Conservation (phyloP, 2,797 vertebrate species). For the Lerista edwardsae region DNA sequence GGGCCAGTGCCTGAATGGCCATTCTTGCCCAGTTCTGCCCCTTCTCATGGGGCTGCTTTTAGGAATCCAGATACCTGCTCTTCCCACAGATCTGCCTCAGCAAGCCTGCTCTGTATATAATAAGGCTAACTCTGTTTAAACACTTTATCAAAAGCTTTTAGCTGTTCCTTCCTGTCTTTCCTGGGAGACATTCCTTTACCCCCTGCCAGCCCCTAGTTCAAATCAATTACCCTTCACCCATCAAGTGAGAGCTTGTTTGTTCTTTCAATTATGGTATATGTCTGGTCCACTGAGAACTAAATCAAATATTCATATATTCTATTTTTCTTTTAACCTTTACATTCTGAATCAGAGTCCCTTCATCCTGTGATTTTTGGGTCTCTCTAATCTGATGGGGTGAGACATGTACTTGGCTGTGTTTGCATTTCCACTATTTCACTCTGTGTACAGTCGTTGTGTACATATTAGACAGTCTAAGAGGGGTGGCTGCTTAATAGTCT, state of each 20-base stretch:
- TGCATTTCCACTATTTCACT: background rate
- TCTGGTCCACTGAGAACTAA: slow-evolving; percentile 25
- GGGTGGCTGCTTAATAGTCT: background rate
- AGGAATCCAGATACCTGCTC: background rate
- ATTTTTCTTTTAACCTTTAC: slow-evolving; percentile 28
- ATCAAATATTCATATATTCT: slow-evolving; percentile 37
- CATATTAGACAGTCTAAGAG: background rate
- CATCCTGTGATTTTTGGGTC: background rate
- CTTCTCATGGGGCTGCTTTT: background rate
- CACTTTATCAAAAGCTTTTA: slow-evolving; percentile 33
- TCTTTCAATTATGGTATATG: slow-evolving; percentile 30
- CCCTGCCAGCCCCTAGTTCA: slow-evolving; percentile 33
- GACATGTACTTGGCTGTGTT: background rate
- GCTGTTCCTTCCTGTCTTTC: slow-evolving; percentile 18
- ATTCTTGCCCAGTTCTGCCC: background rate
- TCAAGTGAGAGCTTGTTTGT: slow-evolving; percentile 38
- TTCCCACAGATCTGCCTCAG: background rate
- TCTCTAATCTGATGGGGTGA: background rate
- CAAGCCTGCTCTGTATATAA: background rate
- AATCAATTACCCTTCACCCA: slow-evolving; percentile 44
- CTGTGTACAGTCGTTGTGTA: background rate
- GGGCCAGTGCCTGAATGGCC: background rate
- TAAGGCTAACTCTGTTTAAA: slow-evolving; percentile 22
- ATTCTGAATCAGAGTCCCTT: slow-evolving; percentile 5
- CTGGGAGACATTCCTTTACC: slow-evolving; percentile 31